Evolutionary conservation across 1,140 invertebrate species (phyloP).

Genomic region (Bathynomus jamesi): DNA sequence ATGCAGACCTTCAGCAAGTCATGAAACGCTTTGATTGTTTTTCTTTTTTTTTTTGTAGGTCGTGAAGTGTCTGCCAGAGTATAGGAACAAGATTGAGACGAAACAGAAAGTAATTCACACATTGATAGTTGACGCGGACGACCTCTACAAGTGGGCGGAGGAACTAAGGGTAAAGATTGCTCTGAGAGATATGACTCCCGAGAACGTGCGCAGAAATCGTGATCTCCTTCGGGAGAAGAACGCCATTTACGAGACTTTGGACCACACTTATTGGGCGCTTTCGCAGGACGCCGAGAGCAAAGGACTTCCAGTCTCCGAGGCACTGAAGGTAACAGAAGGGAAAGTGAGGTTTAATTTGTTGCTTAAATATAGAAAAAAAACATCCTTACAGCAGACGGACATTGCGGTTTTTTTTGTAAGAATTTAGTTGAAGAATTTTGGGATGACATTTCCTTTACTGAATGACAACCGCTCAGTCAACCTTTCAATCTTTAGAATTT

Average conservation of each 20-base stretch:
- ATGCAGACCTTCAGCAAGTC: too few species aligned
- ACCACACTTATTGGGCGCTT: constrained; percentile 7
- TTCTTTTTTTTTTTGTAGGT: too few species aligned
- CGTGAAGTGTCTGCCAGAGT: constrained; percentile 3
- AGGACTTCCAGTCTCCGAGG: constrained; percentile 1
- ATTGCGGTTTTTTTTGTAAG: too few species aligned
- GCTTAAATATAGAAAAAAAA: too few species aligned
- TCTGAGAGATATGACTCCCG: neutral
- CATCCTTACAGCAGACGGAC: too few species aligned
- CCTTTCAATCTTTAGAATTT: too few species aligned
- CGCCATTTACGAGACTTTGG: constrained; percentile 3
- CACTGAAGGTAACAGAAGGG: constrained; percentile 5
- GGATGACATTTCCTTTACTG: too few species aligned
- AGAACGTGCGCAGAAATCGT: neutral
- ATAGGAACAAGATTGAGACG: constrained; percentile 5
- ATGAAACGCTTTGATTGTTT: too few species aligned
- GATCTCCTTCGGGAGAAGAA: neutral
- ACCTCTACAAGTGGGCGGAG: constrained; percentile 13
- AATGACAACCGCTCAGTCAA: too few species aligned
- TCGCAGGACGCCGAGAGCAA: constrained; percentile 11
- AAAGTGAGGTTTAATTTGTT: too few species aligned
- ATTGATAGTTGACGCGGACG: constrained; percentile 6
- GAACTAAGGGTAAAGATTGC: neutral
- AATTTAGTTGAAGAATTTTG: too few species aligned
- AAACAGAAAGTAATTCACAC: constrained; percentile 10